phyloP scores from a whole-genome alignment of 2,113 vertebrate genomes.

The Campylomormyrus numenius region DNA sequence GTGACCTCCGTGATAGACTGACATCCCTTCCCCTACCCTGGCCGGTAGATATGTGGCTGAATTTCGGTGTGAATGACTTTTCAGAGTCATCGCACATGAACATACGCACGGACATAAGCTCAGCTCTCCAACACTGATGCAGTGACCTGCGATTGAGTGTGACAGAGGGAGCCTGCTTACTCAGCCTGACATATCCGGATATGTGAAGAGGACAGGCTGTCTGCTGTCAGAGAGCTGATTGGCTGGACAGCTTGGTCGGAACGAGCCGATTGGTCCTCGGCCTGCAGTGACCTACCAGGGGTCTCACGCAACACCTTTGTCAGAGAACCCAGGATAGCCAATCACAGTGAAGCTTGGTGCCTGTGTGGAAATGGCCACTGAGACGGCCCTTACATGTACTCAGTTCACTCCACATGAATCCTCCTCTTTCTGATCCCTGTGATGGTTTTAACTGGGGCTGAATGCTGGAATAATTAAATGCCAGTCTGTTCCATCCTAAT shows the following conservation, averaged over 20 bases:
- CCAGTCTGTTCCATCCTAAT: not conserved
- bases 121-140: not conserved
- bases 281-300: not conserved
- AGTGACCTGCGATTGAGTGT: not conserved
- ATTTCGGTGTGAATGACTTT: not conserved
- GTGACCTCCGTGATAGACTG: not conserved
- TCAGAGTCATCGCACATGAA: not conserved
- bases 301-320: not conserved
- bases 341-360: not conserved
- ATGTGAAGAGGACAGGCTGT: not conserved
- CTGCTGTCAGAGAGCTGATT: not conserved
- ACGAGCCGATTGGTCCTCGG: not conserved
- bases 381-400: not conserved
- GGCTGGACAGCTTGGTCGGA: not conserved
- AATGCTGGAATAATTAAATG: slow-evolving; percentile 40
- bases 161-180: not conserved
- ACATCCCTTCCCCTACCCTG: not conserved
- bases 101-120: not conserved
- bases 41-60: not conserved
- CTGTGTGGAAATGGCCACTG: not conserved
- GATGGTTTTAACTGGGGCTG: slow-evolving; percentile 24
- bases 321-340: not conserved
- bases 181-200: not conserved
- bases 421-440: slow-evolving; percentile 16
- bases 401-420: not conserved